A percentile compares a stretch with the other conserved stretches of the same genome.
Evolutionary conservation across 2,113 vertebrate genomes (phyloP).

Genomic region (Ceyx melanurus): DNA sequence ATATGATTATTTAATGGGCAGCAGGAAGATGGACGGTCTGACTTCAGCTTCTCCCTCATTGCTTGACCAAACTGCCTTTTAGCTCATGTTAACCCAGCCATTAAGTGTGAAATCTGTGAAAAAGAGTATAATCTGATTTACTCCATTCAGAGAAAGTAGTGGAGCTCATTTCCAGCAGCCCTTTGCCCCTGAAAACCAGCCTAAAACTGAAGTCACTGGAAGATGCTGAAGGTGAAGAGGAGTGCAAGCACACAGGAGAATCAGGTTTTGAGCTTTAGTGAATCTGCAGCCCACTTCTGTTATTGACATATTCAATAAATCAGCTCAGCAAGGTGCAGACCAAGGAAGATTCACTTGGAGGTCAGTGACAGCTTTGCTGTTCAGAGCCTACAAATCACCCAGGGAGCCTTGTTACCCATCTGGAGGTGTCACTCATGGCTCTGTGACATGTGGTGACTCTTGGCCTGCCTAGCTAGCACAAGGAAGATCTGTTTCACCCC

Average conservation of each 20-base stretch:
- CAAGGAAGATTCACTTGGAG: background rate
- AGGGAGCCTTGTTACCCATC: background rate
- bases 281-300: background rate
- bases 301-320: background rate
- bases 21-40: background rate
- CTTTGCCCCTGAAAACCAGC: background rate
- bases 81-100: background rate
- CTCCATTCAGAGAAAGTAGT: background rate
- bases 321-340: background rate
- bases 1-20: background rate
- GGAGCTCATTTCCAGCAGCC: background rate
- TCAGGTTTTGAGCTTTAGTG: background rate
- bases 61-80: background rate
- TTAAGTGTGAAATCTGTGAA: background rate
- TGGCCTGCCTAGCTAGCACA: background rate
- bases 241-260: background rate
- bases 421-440: background rate
- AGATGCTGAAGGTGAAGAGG: background rate
- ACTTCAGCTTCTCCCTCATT: background rate
- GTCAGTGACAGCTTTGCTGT: background rate
- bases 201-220: background rate
- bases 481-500: background rate
- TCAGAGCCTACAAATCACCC: background rate
- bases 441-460: fast-evolving
- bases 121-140: background rate